Conservation (phyloP, 2,888 invertebrate species). For the Acanthococcus lagerstroemiae region DNA sequence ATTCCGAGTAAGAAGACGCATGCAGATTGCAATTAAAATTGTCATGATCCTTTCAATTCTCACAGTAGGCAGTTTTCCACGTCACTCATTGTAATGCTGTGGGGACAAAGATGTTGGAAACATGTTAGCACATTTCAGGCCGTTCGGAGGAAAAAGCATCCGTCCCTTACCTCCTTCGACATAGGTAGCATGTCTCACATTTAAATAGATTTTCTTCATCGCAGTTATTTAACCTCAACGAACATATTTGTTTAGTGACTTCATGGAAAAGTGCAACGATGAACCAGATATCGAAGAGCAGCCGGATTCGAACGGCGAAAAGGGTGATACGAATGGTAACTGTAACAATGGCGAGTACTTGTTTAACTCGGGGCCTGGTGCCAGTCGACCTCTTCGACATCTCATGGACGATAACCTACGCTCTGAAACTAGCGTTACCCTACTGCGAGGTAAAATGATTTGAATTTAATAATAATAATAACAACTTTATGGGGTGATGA, state of each 20-base stretch:
- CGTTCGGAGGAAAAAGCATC: too few species aligned
- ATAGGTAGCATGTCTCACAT: too few species aligned
- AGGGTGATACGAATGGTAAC: neutral
- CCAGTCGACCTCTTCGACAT: constrained; percentile 15
- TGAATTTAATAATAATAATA: too few species aligned
- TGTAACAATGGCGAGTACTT: constrained; percentile 25
- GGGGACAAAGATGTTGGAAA: too few species aligned
- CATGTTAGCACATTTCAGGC: too few species aligned
- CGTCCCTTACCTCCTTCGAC: too few species aligned
- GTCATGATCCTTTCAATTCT: too few species aligned
- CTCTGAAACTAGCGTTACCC: constrained; percentile 13
- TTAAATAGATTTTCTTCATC: too few species aligned
- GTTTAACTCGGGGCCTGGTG: constrained; percentile 17
- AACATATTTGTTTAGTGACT: constrained; percentile 7
- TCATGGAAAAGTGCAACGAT: constrained; percentile 27
- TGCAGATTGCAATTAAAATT: too few species aligned
- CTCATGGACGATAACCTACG: constrained; percentile 18
- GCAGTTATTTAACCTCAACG: neutral
- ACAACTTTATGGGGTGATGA: neutral
- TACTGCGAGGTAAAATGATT: constrained; percentile 14
- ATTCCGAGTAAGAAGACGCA: too few species aligned
- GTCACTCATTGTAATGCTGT: too few species aligned
- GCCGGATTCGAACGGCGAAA: constrained; percentile 13
- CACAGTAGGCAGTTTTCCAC: too few species aligned
- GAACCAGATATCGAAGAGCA: constrained; percentile 26